Conservation (phyloP, 2,888 invertebrate genomes). For the Thereva unica region DNA sequence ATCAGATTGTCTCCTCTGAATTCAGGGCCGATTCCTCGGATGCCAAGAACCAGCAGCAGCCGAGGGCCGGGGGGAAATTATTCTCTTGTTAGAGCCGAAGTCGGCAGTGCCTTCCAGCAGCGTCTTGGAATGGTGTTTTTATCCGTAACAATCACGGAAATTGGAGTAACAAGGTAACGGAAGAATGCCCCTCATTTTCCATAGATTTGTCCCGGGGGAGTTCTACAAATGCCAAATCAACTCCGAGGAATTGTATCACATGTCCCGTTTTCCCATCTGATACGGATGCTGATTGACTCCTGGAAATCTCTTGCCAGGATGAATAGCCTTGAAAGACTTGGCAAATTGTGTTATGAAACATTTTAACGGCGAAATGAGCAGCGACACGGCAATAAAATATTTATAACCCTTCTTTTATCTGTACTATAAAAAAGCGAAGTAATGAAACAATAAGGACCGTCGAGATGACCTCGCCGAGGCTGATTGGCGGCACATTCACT, state of each 20-base stretch:
- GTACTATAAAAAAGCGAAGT: too few relatives aligned
- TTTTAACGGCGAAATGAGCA: too few relatives aligned
- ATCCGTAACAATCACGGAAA: conserved; percentile 32
- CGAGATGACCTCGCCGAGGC: too few relatives aligned
- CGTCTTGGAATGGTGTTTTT: conserved; percentile 15
- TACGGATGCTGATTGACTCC: background rate
- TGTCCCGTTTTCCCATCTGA: conserved; percentile 19
- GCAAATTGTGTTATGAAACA: background rate
- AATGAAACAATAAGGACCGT: too few relatives aligned
- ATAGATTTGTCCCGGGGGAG: conserved; percentile 19
- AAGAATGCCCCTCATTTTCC: conserved; percentile 25
- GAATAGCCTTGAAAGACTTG: background rate
- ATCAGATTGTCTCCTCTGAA: too few relatives aligned
- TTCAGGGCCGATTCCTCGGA: background rate
- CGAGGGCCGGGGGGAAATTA: background rate
- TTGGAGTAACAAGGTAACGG: conserved; percentile 32
- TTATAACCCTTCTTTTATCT: too few relatives aligned
- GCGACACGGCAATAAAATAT: too few relatives aligned
- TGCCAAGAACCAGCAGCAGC: background rate
- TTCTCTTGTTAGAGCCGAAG: conserved; percentile 5
- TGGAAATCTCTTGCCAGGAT: background rate
- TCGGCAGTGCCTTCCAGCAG: conserved; percentile 8
- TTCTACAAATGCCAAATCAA: conserved; percentile 22
- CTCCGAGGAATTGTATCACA: conserved; percentile 27
- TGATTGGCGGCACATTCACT: too few relatives aligned